These are phyloP conservation scores for Heteromyza rotundicornis DNA, from an alignment of 2,888 invertebrate genomes.

Conservation along the genomic window DNA sequence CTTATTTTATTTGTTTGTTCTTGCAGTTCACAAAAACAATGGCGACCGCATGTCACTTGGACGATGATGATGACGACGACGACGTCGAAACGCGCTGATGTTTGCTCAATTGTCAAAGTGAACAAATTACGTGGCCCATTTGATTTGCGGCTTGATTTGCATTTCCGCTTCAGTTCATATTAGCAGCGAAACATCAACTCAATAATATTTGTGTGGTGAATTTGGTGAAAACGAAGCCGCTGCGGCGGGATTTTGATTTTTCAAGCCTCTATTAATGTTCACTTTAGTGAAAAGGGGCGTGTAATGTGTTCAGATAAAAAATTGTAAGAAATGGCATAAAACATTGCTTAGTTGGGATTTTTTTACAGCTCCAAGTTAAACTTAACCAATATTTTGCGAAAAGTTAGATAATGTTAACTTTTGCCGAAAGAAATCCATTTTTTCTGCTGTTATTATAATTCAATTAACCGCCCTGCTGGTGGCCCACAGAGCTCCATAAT, in stretches of 20 bases:
- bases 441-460: constrained; percentile 17
- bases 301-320: too few species aligned
- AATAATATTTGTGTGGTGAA: too few species aligned
- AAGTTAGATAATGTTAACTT: background rate
- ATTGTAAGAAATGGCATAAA: too few species aligned
- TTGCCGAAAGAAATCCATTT: background rate
- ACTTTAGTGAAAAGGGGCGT: constrained; percentile 10
- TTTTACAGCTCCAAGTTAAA: too few species aligned
- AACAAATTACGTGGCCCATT: background rate
- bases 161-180: constrained; percentile 35
- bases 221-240: too few species aligned
- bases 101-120: background rate
- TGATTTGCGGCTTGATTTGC: constrained; percentile 30
- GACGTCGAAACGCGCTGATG: background rate
- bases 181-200: too few species aligned
- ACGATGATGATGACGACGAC: background rate
- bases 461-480: constrained; percentile 25
- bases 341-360: too few species aligned
- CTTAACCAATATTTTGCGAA: too few species aligned
- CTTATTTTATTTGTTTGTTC: too few species aligned
- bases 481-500: constrained; percentile 12
- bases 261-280: constrained; percentile 2
- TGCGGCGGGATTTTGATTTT: background rate
- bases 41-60: constrained; percentile 9
- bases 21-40: constrained; percentile 11